Base-by-base conservation (phyloP, 1,140 invertebrate species). In the Ruditapes philippinarum region DNA sequence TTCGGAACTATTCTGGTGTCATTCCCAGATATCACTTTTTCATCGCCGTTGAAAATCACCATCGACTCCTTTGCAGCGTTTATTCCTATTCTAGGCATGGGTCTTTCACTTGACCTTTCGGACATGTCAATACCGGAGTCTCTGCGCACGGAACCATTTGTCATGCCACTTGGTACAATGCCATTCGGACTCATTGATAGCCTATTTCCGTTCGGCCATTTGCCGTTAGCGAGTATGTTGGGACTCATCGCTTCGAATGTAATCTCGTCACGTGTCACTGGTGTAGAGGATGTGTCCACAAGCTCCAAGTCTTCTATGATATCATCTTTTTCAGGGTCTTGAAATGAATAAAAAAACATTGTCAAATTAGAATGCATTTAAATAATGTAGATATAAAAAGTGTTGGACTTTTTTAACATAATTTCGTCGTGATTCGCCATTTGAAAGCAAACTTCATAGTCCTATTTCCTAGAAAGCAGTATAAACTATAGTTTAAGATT, bases 1-100 rank as follows among this genome's bases (percentile, higher is more conserved):
- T 78, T 86, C 76, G 85, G 85, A 60, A 88, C 76, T 28, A 88
- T 80, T 68, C 85, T 36, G 5, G 76, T 80, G 31, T 88, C 85
- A 80, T 88, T 88, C 22, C 85, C 85, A 33, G 85, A 88, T n/a
- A 88, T 88, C 40, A 88, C 76, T 65, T 88, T 88, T 33, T 79
- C 57, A 49, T 80, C 85, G 40, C 85, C 85, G 36, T 88, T 80
- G 36, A 88, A 88, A 14, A 88, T 88, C 51, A 88, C 85, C 74
- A 88, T 80, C n/a, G 85, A 68, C 38, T 88, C 85, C 40, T 68
- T 88, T 1, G 11, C 51, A n/a, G 74, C 36, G 36, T 88, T 88
- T 17, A 88, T 0, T 14, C 74, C 85, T 38, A 80, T 68, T 80
- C 76, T 62, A n/a, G 85, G 85, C 25, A 73, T 88, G 5, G 85